A percentile compares a stretch with the other conserved stretches of the same genome.
Evolutionary conservation across 1,140 invertebrate species (phyloP).

Genomic region (Dinothrombium tinctorium): DNA sequence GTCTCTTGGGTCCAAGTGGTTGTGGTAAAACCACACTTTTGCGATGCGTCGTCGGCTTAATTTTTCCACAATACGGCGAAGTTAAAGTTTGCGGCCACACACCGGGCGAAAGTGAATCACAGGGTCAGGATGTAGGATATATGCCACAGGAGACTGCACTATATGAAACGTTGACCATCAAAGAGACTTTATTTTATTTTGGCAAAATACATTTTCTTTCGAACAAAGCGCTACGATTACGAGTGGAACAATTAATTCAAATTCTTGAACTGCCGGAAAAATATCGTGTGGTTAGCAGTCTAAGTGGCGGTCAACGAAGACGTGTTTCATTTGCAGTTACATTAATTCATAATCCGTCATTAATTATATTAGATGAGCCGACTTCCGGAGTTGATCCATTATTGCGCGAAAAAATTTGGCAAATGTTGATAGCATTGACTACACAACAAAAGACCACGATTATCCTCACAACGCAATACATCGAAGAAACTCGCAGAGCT

Average conservation of each 20-base stretch:
- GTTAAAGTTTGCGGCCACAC: constrained; percentile 20
- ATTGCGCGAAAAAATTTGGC: constrained; percentile 67
- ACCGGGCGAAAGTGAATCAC: constrained; percentile 19
- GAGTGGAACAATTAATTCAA: constrained; percentile 1
- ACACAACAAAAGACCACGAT: constrained; percentile 30
- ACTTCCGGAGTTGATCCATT: constrained; percentile 26
- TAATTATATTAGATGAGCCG: constrained; percentile 17
- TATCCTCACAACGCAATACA: constrained; percentile 25
- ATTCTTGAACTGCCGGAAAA: constrained; percentile 32
- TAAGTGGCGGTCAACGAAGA: constrained; percentile 63
- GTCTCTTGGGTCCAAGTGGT: constrained; percentile 13
- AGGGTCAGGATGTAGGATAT: constrained; percentile 22
- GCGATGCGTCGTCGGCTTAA: constrained; percentile 21
- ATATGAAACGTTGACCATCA: constrained; percentile 21
- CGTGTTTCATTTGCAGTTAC: constrained; percentile 77
- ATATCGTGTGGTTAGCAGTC: not conserved
- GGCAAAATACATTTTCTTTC: constrained; percentile 12
- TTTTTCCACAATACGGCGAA: constrained; percentile 18
- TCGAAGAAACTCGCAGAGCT: constrained; percentile 23
- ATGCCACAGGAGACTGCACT: constrained; percentile 25
- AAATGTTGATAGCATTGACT: constrained; percentile 57
- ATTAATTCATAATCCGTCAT: constrained; percentile 38
- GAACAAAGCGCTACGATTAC: not conserved
- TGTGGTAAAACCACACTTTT: constrained; percentile 31
- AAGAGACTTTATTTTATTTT: constrained; percentile 22